phyloP scores from a whole-genome alignment of 2,797 vertebrate species.

The Falco biarmicus region DNA sequence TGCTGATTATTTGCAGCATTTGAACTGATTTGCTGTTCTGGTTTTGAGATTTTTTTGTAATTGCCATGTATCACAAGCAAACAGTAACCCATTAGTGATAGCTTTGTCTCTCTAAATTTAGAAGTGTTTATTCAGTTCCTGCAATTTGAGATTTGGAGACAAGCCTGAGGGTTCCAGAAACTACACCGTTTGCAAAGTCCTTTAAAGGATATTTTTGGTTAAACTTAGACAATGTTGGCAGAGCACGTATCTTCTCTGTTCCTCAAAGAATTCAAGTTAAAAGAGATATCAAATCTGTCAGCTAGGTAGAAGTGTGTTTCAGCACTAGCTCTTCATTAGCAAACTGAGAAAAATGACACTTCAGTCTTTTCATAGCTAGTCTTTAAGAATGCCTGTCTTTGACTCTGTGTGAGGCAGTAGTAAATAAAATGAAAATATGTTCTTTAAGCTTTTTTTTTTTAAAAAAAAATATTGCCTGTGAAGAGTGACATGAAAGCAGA shows the following conservation, averaged over 20 bases:
- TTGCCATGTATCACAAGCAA: background rate
- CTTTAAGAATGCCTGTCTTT: background rate
- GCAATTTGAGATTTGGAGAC: background rate
- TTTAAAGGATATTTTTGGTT: conserved; percentile 33
- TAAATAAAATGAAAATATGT: background rate
- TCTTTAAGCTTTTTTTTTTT: background rate
- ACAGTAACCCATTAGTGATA: background rate
- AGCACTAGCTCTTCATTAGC: background rate
- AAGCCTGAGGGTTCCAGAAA: background rate
- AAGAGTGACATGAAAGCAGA: background rate
- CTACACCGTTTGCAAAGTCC: background rate
- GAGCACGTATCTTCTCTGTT: background rate
- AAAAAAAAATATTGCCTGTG: background rate
- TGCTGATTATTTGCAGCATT: background rate
- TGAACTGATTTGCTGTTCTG: background rate
- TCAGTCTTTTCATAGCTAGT: background rate
- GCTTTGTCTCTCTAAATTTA: conserved; percentile 15
- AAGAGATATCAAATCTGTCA: conserved; percentile 11
- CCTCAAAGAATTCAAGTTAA: conserved; percentile 28
- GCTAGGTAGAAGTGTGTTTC: background rate
- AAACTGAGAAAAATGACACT: background rate
- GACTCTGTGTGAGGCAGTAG: background rate
- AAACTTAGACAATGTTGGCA: background rate
- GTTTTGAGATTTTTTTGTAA: background rate
- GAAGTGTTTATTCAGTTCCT: conserved; percentile 24